Evolutionary conservation across 2,113 vertebrate species (phyloP).

Genomic region (Hystrix brachyura): DNA sequence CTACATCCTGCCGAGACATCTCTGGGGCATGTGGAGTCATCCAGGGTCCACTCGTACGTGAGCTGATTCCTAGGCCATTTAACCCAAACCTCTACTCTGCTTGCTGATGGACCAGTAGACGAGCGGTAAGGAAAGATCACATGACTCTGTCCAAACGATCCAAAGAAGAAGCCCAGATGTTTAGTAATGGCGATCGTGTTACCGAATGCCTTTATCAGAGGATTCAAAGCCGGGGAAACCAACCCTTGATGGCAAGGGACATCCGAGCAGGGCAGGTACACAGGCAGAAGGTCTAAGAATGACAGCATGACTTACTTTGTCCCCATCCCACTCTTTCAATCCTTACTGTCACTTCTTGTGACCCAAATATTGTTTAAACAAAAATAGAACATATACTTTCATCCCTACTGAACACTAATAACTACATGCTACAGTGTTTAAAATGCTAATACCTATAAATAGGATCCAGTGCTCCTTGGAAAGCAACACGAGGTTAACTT

Average conservation of each 20-base stretch:
- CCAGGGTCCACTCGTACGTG: neutral
- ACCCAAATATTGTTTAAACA: neutral
- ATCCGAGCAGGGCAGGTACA: rapidly evolving
- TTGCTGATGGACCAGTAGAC: neutral
- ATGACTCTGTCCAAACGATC: neutral
- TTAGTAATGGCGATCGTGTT: no score
- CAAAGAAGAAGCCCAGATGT: neutral
- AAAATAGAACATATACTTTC: constrained; percentile 2
- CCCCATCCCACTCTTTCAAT: neutral
- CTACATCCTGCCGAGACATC: neutral
- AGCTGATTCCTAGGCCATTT: neutral
- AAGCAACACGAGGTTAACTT: neutral
- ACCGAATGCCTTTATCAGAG: neutral
- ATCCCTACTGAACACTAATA: neutral
- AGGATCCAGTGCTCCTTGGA: neutral
- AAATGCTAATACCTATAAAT: neutral
- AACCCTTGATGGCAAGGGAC: no score
- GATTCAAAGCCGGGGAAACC: neutral
- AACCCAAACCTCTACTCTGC: neutral
- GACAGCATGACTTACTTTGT: neutral
- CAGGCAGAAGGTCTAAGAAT: neutral
- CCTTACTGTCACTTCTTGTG: neutral
- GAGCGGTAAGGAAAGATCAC: neutral
- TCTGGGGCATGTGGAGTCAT: neutral
- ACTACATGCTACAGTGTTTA: neutral